phyloP scores from a whole-genome alignment of 2,888 invertebrate genomes.

The Cryptus armator region DNA sequence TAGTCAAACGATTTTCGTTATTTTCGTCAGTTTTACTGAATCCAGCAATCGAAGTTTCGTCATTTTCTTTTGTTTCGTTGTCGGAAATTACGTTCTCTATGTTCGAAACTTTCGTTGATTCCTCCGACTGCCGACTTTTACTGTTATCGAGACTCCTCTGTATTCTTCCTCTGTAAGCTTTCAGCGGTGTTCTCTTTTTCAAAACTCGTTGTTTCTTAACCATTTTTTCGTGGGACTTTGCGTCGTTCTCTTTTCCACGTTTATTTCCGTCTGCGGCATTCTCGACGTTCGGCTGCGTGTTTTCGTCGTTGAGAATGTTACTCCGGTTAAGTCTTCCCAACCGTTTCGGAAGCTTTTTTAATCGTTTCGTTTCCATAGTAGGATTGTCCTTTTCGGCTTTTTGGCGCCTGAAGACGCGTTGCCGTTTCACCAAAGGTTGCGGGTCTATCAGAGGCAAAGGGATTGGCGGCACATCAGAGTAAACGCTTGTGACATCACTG shows the following conservation, averaged over 20 bases:
- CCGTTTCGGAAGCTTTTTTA: neutral
- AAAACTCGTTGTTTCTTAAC: neutral
- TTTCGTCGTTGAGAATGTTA: conserved; percentile 41
- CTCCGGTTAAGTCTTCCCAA: neutral
- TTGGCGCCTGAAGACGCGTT: neutral
- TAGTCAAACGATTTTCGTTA: neutral
- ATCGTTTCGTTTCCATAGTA: neutral
- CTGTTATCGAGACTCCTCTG: neutral
- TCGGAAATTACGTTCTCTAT: neutral
- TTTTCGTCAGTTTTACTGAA: neutral
- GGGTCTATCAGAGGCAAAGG: neutral
- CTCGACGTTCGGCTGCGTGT: conserved; percentile 33
- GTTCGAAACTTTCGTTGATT: neutral
- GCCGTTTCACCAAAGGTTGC: neutral
- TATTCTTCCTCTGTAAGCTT: neutral
- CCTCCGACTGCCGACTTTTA: conserved; percentile 9
- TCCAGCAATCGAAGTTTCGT: neutral
- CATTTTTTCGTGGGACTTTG: neutral
- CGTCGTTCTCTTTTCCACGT: conserved; percentile 1
- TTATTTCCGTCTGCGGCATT: neutral
- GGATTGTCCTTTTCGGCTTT: neutral
- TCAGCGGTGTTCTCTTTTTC: neutral
- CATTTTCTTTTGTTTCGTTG: neutral
- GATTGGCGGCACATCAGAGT: neutral
- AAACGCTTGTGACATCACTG: neutral